phyloP scores from a whole-genome alignment of 2,888 invertebrate genomes.

The Nomada hirtipes region DNA sequence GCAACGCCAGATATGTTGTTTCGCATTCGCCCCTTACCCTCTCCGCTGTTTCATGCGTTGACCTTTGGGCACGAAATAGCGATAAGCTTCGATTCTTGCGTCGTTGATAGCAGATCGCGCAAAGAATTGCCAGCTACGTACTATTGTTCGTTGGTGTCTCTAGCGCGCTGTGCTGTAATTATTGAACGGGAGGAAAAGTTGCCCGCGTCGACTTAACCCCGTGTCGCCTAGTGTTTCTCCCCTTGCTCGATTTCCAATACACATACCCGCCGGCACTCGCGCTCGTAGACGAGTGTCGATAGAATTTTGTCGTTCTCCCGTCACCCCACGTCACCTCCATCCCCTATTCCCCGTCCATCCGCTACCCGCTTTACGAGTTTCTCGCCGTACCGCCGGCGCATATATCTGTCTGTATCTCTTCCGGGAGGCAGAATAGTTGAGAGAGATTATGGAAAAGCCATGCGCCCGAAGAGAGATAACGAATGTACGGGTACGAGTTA shows the following conservation, averaged over 20 bases:
- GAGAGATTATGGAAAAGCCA: constrained; percentile 67
- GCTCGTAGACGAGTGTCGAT: constrained; percentile 36
- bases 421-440: constrained; percentile 50
- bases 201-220: constrained; percentile 21
- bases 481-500: constrained; percentile 44
- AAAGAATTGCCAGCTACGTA: too few relatives aligned
- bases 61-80: constrained; percentile 43
- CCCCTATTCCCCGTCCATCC: neutral
- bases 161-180: constrained; percentile 19
- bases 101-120: neutral
- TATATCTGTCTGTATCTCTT: constrained; percentile 43
- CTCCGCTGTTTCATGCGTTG: constrained; percentile 1
- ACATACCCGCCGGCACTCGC: neutral
- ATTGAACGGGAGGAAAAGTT: constrained; percentile 15
- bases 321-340: constrained; percentile 1
- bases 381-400: constrained; percentile 17
- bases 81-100: constrained; percentile 22
- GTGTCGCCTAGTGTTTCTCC: constrained; percentile 21
- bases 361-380: constrained; percentile 28
- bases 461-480: constrained; percentile 62
- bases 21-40: constrained; percentile 5
- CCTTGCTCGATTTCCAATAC: constrained; percentile 47
- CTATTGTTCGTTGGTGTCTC: neutral
- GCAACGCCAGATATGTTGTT: constrained; percentile 30
- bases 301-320: constrained; percentile 41